Conservation (phyloP, 2,113 vertebrate genomes). For the Aldabrachelys gigantea region DNA sequence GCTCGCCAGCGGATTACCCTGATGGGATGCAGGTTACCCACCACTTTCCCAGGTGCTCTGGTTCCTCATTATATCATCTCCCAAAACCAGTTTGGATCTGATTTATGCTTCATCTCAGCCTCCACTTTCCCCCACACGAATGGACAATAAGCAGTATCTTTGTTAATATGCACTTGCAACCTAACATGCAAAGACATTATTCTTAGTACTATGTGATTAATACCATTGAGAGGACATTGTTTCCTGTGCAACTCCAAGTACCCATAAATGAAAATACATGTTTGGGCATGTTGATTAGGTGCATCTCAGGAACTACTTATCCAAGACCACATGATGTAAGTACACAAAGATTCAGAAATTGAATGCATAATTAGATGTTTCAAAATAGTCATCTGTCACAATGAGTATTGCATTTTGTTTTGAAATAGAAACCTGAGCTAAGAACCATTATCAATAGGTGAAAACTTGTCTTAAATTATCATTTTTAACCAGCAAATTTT, state of each 20-base stretch:
- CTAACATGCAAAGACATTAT: neutral
- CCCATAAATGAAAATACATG: neutral
- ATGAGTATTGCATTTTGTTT: neutral
- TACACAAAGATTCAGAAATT: neutral
- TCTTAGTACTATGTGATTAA: neutral
- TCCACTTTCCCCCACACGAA: accelerated
- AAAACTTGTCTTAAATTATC: neutral
- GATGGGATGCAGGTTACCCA: too few relatives aligned
- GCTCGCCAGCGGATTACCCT: too few relatives aligned
- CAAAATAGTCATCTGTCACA: neutral
- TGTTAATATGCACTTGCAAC: neutral
- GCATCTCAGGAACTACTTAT: neutral
- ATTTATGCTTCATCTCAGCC: neutral
- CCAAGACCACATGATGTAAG: neutral
- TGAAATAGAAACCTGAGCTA: neutral
- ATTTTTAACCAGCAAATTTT: neutral
- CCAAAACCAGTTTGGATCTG: neutral
- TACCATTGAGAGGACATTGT: neutral
- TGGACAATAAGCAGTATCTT: neutral
- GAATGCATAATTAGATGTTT: neutral
- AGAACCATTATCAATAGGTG: neutral
- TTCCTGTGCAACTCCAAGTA: neutral
- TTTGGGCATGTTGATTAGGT: neutral
- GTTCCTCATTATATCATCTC: neutral
- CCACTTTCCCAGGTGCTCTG: neutral